phyloP scores from a whole-genome alignment of 2,797 vertebrate genomes.

The Rhinoraja longicauda region DNA sequence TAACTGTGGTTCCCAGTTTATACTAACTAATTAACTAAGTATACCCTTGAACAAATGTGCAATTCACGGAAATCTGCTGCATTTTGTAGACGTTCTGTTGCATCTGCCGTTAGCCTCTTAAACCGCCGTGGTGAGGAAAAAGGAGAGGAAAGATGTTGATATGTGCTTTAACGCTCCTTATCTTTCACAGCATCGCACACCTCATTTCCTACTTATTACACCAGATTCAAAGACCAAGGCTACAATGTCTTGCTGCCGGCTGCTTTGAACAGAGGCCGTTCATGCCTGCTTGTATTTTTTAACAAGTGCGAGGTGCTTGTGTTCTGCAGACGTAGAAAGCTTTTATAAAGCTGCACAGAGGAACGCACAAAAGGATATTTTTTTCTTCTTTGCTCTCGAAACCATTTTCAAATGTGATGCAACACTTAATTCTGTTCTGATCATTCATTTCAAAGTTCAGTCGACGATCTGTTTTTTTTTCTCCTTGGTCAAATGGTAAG shows the following conservation, averaged over 20 bases:
- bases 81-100: neutral
- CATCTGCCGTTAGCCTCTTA: neutral
- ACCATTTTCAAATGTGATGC: neutral
- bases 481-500: neutral
- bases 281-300: neutral
- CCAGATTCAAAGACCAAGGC: neutral
- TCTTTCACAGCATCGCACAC: slow-evolving; percentile 25
- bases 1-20: neutral
- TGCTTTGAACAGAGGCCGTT: neutral
- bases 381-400: neutral
- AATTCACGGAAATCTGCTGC: slow-evolving; percentile 8
- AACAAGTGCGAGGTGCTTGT: neutral
- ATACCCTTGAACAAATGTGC: neutral
- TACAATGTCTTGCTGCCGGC: neutral
- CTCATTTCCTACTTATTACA: slow-evolving; percentile 18
- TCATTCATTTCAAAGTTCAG: neutral
- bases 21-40: neutral
- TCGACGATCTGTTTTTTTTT: neutral
- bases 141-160: neutral
- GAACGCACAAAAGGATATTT: neutral
- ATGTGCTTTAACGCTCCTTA: neutral
- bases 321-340: neutral
- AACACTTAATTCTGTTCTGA: neutral
- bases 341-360: too few species aligned
- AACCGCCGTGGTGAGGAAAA: neutral